These are phyloP conservation scores for Proisotoma minuta DNA, from an alignment of 2,888 invertebrate species.

Conservation along the genomic window DNA sequence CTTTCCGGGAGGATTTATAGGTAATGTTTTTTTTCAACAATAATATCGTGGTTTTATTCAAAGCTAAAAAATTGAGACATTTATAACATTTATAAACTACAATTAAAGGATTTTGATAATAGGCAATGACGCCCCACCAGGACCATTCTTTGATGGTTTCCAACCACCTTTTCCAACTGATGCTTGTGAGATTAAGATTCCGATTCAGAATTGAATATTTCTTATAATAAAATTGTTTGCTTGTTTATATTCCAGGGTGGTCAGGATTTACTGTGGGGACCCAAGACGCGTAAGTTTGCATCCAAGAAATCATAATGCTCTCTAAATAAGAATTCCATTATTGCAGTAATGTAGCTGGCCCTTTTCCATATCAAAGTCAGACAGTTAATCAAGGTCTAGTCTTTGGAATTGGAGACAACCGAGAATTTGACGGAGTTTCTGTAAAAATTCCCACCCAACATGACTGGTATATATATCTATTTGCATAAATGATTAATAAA, in stretches of 20 bases:
- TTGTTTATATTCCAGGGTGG: conserved; percentile 31
- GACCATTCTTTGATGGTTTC: conserved; percentile 40
- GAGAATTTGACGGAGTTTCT: conserved; percentile 37
- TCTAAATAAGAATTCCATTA: too few species aligned
- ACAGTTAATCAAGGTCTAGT: conserved; percentile 27
- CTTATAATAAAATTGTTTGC: neutral
- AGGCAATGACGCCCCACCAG: conserved; percentile 36
- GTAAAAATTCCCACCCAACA: conserved; percentile 30
- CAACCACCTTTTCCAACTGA: conserved; percentile 39
- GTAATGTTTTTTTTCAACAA: too few species aligned
- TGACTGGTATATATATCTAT: too few species aligned
- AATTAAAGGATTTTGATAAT: too few species aligned
- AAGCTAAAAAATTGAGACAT: too few species aligned
- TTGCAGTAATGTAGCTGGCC: conserved; percentile 30
- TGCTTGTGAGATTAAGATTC: conserved; percentile 20
- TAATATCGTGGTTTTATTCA: too few species aligned
- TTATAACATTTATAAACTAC: too few species aligned
- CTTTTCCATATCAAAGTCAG: conserved; percentile 37
- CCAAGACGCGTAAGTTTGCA: conserved; percentile 31
- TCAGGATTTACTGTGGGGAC: conserved; percentile 34
- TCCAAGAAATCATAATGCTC: neutral
- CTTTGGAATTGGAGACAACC: conserved; percentile 29
- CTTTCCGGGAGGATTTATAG: conserved; percentile 35
- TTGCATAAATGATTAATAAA: too few species aligned
- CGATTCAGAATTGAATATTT: neutral